Evolutionary conservation across 2,113 vertebrate species (phyloP), one percentile per base, ranked within the genome.

Genomic region (Coptodon bakossiorum): DNA sequence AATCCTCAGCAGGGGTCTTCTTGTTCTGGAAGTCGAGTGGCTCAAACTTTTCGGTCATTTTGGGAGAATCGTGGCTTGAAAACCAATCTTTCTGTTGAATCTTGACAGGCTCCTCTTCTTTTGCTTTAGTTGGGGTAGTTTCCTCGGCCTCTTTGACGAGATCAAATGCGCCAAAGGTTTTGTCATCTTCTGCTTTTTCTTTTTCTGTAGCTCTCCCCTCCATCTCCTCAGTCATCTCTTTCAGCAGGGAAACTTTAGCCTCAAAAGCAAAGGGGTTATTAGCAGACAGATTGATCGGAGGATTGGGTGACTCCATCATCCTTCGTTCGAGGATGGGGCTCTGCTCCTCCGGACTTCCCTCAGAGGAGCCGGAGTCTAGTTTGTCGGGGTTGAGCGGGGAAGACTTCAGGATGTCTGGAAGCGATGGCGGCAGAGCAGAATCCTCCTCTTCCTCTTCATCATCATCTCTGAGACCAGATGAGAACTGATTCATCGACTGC

Each of bases 381-480:
- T 97, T 97, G 1, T 97, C 92, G 3, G 97, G 93, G 93, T 95
- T 97, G 16, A 97, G 92, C 0, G 98, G 98, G 17, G 98, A 98
- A 89, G 98, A 98, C 96, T 99, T 98, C 43, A 99, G 96, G 88
- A 99, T 99, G 92, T 99, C 98, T 11, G 98, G 98, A 87, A 99
- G 89, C 76, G 98, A 95, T 0, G 97, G 97, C 0, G 97, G 98
- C 0, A 97, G 95, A 86, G 94, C 90, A 4, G 97, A 86, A 31
- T 95, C 97, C 86, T 98, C 97, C 0, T 96, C 90, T 11, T 93
- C 92, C 3, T 91, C 91, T 5, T 94, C 92, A 3, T 93, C 87
- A 2, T 92, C 91, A 6, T 96, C 96, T 93, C 98, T 97, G 17
- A 96, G 96, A 3, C 95, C 95, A 6, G 96, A 94, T 13, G 97